Evolutionary conservation across 2,113 vertebrate species (phyloP).

Genomic region (Coreoperca whiteheadi): DNA sequence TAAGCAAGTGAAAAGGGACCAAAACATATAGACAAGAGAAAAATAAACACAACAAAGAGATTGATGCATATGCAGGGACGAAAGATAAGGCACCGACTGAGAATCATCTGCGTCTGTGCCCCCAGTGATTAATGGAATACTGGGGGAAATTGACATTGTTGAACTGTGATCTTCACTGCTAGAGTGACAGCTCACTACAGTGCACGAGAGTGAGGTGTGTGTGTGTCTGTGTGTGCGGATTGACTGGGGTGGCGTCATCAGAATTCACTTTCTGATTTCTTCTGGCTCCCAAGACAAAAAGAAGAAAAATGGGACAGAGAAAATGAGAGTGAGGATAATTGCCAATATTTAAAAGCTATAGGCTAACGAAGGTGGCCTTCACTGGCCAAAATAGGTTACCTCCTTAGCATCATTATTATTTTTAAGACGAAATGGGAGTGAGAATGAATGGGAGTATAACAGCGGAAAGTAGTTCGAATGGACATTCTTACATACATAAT

Average conservation of each 20-base stretch:
- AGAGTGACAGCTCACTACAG: conserved; percentile 16
- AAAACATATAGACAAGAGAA: conserved; percentile 1
- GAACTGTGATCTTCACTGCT: conserved; percentile 1
- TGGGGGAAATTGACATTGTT: conserved; percentile 27
- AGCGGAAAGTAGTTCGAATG: not conserved
- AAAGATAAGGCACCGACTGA: conserved; percentile 13
- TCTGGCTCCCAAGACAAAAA: not conserved
- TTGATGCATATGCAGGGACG: not conserved
- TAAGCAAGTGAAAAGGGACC: not conserved
- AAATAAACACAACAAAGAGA: conserved; percentile 1
- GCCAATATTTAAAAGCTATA: conserved; percentile 11
- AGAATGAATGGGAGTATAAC: not conserved
- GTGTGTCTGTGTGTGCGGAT: not conserved
- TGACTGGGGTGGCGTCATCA: conserved; percentile 14
- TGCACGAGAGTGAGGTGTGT: not conserved
- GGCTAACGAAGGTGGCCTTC: not conserved
- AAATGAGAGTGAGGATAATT: not conserved
- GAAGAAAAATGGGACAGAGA: not conserved
- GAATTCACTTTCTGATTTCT: conserved; percentile 19
- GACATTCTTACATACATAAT: not conserved
- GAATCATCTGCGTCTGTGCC: not conserved
- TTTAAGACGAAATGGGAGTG: not conserved
- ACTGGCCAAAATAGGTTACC: not conserved
- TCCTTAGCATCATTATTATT: not conserved
- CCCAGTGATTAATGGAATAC: conserved; percentile 12